Conservation (phyloP, 2,888 invertebrate genomes). For the Drosophila crucigera region DNA sequence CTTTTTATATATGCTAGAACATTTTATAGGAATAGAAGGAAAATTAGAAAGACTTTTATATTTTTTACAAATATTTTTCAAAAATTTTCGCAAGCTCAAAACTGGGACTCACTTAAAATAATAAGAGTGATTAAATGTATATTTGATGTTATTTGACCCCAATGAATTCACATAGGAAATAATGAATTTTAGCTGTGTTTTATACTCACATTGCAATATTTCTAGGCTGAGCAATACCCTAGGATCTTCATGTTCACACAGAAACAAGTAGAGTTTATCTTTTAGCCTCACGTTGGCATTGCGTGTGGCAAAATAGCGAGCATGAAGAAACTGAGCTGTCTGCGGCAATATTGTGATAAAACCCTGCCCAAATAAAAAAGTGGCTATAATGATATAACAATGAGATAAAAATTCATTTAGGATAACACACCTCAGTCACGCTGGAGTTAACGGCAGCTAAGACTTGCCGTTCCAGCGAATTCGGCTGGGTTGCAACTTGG, state of each 20-base stretch:
- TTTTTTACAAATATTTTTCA: not conserved
- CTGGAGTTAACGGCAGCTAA: constrained; percentile 74
- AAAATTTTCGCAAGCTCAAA: not conserved
- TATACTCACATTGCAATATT: constrained; percentile 82
- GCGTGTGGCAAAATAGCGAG: constrained; percentile 83
- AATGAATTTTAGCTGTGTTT: not conserved
- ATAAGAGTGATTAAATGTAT: not conserved
- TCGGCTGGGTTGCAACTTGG: constrained; percentile 17
- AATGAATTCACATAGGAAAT: not conserved
- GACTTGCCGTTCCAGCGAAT: constrained; percentile 63
- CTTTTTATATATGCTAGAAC: not conserved
- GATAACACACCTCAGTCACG: constrained; percentile 73
- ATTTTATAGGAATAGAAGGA: not conserved
- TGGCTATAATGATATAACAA: not conserved
- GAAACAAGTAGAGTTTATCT: constrained; percentile 83
- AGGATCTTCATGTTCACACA: constrained; percentile 79
- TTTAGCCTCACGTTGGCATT: constrained; percentile 81
- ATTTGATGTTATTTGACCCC: not conserved
- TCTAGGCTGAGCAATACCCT: constrained; percentile 72
- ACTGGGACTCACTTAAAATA: not conserved
- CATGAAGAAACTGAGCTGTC: constrained; percentile 76
- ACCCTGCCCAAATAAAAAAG: constrained; percentile 65
- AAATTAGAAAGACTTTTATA: not conserved
- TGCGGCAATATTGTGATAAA: constrained; percentile 81
- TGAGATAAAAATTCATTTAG: not conserved